A percentile compares a stretch with the other conserved stretches of the same genome.
phyloP scores from a whole-genome alignment of 2,888 invertebrate genomes.

The Monopis laevigella region DNA sequence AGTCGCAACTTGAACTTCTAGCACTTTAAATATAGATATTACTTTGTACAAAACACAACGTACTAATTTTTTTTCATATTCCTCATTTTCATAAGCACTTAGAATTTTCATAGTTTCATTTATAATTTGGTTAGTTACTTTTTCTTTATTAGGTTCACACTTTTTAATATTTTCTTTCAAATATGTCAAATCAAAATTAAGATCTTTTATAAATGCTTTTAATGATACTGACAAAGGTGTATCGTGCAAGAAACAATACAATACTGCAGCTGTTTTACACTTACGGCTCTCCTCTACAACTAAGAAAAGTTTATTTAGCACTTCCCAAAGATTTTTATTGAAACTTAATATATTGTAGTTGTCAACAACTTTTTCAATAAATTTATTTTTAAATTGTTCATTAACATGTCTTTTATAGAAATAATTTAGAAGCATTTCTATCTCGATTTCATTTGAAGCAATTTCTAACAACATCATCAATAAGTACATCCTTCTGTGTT shows the following conservation, averaged over 20 bases:
- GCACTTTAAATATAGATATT: conserved; percentile 11
- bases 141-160: conserved; percentile 20
- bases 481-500: conserved; percentile 25
- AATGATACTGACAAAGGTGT: conserved; percentile 13
- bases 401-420: conserved; percentile 37
- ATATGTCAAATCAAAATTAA: conserved; percentile 14
- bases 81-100: conserved; percentile 19
- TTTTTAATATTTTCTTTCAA: conserved; percentile 16
- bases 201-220: conserved; percentile 10
- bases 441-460: conserved; percentile 28
- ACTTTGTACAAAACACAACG: conserved; percentile 15
- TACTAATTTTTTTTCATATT: conserved; percentile 20
- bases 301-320: conserved; percentile 33
- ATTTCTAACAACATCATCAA: conserved; percentile 27
- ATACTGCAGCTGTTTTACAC: no score
- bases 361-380: conserved; percentile 26
- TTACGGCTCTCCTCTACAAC: no score
- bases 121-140: conserved; percentile 24
- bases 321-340: conserved; percentile 32
- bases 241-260: conserved; percentile 17
- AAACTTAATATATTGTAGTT: conserved; percentile 31
- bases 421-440: conserved; percentile 31
- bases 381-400: conserved; percentile 28
- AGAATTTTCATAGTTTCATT: conserved; percentile 23
- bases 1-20: conserved; percentile 27